Evolutionary conservation across 2,113 vertebrate genomes (phyloP), one percentile per base, ranked within the genome.

Genomic region (Bubo scandiacus): DNA sequence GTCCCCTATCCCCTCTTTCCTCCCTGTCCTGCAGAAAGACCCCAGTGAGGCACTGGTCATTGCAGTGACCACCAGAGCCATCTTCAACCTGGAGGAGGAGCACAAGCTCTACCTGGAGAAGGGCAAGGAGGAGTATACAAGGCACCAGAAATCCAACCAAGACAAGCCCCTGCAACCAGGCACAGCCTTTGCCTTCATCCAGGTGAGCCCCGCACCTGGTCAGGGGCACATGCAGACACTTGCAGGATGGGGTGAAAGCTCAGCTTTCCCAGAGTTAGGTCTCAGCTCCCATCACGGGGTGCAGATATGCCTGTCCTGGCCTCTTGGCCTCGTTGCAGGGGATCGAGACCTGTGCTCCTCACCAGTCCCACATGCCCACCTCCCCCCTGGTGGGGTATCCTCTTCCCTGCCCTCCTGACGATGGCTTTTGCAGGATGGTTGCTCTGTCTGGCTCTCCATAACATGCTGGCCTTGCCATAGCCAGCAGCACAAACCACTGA

Each of bases 41-140:
- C 84, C 97, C 51, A 95, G 86, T 9, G 71, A 51, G 2, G 98
- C 98, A 1, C 57, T 98, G 72, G 96, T 98, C n/a, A 97, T 98
- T 27, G 98, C 98, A 0, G 97, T 99, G 55, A 97, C 98, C 5
- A 96, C 96, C 54, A 94, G 94, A 32, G 97, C 98, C 12, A 97
- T 98, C 90, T 98, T 98, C 82, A 94, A 90, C 86, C 61, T 98
- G 91, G 98, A 97, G 66, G 78, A 93, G 22, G 98, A 92, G 12
- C 97, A 97, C 29, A 84, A 91, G 23, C 93, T 98, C 4, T 97
- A 97, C 84, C 85, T 97, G 90, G 91, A 96, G 25, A 96, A 96
- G 38, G 97, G 97, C 72, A 95, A 93, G 43, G 94, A 97, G 8
- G 96, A 97, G 15, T 97, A 92, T 15, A 27, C 80, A 47, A 95